Percentiles rank a stretch among this genome's conserved stretches.
phyloP scores from a whole-genome alignment of 2,888 invertebrate genomes.

The Mimas tiliae region DNA sequence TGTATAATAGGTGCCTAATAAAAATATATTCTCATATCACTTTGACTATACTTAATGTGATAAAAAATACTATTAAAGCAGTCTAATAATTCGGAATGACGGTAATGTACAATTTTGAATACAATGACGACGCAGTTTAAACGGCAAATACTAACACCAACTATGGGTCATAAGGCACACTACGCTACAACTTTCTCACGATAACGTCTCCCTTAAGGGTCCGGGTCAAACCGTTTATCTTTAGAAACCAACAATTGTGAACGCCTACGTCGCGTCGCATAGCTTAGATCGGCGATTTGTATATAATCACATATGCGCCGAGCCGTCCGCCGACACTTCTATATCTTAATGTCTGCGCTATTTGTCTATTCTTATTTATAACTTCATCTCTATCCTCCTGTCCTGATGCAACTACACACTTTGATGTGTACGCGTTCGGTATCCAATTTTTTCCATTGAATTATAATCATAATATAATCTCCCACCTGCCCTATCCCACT shows the following conservation, averaged over 20 bases:
- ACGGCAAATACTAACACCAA: background rate
- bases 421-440: background rate
- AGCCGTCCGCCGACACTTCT: conserved; percentile 51
- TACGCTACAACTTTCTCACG: conserved; percentile 50
- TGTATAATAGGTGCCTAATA: no score
- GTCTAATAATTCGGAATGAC: background rate
- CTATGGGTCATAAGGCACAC: conserved; percentile 23
- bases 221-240: conserved; percentile 60
- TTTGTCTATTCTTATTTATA: conserved; percentile 11
- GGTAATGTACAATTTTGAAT: background rate
- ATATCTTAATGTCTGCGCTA: conserved; percentile 10
- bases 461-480: background rate
- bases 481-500: no score
- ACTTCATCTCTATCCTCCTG: background rate
- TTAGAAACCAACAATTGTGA: conserved; percentile 57
- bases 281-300: conserved; percentile 57
- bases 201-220: conserved; percentile 48
- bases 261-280: conserved; percentile 54
- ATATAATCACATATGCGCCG: conserved; percentile 46
- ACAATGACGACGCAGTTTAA: background rate
- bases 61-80: background rate
- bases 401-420: background rate
- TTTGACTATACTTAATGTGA: background rate
- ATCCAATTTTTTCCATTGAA: background rate
- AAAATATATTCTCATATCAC: background rate